These are phyloP conservation scores for Vipera latastei DNA, from an alignment of 2,797 vertebrate genomes.

Conservation along the genomic window DNA sequence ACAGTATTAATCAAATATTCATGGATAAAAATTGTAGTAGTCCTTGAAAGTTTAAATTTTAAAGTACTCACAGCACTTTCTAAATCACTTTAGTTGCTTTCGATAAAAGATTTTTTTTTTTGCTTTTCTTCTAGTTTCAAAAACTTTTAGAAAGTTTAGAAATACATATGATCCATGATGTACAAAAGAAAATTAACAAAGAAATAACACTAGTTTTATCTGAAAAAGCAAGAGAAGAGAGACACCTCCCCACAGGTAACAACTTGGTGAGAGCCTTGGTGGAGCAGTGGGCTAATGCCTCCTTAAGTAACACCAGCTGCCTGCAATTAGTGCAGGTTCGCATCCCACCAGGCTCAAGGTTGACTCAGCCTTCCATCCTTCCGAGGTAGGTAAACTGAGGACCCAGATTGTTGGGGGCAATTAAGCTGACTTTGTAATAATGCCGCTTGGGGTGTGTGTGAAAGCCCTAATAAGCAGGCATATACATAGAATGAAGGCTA, in stretches of 20 bases:
- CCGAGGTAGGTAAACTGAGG: too few relatives aligned
- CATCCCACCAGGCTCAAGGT: too few relatives aligned
- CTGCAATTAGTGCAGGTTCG: too few relatives aligned
- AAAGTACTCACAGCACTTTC: neutral
- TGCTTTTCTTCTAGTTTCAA: constrained; percentile 67
- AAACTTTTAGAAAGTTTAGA: constrained; percentile 79
- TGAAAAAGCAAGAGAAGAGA: constrained; percentile 70
- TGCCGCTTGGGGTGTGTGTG: too few relatives aligned
- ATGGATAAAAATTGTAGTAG: neutral
- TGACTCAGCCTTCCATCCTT: too few relatives aligned
- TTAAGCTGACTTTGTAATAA: too few relatives aligned
- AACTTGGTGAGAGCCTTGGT: too few relatives aligned
- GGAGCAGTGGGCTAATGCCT: too few relatives aligned
- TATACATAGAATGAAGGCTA: too few relatives aligned
- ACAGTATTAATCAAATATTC: neutral
- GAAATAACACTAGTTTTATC: constrained; percentile 71
- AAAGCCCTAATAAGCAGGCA: too few relatives aligned
- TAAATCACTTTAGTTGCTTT: neutral
- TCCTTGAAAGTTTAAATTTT: neutral
- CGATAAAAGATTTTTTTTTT: constrained; percentile 7
- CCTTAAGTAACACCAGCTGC: too few relatives aligned
- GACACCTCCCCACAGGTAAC: constrained; percentile 71
- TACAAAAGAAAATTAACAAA: constrained; percentile 71
- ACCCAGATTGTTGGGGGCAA: too few relatives aligned
- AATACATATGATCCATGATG: constrained; percentile 74